Percentiles rank a stretch among this genome's conserved stretches.
phyloP scores from a whole-genome alignment of 2,888 invertebrate species.

The Autographa pulchrina region DNA sequence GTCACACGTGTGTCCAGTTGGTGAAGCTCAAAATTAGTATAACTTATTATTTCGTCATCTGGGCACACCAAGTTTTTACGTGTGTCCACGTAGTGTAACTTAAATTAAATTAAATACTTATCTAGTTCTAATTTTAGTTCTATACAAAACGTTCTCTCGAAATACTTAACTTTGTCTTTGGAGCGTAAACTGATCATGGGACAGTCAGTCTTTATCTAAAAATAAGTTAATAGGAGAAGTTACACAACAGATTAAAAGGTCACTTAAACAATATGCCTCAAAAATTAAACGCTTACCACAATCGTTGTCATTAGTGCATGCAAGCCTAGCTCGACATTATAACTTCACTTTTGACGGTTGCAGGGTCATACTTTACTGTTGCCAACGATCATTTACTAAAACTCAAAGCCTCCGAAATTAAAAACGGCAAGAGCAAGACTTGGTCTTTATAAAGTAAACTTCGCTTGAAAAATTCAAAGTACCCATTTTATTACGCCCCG shows the following conservation, averaged over 20 bases:
- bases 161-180: too few relatives aligned
- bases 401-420: slow-evolving; percentile 25
- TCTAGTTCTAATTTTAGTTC: too few relatives aligned
- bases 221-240: too few relatives aligned
- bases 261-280: background rate
- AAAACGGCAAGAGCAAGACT: slow-evolving; percentile 15
- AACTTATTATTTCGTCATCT: too few relatives aligned
- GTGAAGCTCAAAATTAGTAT: too few relatives aligned
- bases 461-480: slow-evolving; percentile 24
- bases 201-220: too few relatives aligned
- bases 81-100: too few relatives aligned
- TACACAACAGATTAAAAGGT: background rate
- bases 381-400: slow-evolving; percentile 1
- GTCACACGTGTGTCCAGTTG: too few relatives aligned
- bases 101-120: too few relatives aligned
- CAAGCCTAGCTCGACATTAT: background rate
- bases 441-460: slow-evolving; percentile 20
- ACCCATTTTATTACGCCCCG: slow-evolving; percentile 27
- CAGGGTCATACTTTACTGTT: background rate
- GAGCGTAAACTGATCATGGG: too few relatives aligned
- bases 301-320: background rate
- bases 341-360: background rate
- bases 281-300: background rate
- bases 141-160: too few relatives aligned
- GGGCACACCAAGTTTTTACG: too few relatives aligned